phyloP scores from a whole-genome alignment of 2,888 invertebrate genomes.

The Escarpia spicata region DNA sequence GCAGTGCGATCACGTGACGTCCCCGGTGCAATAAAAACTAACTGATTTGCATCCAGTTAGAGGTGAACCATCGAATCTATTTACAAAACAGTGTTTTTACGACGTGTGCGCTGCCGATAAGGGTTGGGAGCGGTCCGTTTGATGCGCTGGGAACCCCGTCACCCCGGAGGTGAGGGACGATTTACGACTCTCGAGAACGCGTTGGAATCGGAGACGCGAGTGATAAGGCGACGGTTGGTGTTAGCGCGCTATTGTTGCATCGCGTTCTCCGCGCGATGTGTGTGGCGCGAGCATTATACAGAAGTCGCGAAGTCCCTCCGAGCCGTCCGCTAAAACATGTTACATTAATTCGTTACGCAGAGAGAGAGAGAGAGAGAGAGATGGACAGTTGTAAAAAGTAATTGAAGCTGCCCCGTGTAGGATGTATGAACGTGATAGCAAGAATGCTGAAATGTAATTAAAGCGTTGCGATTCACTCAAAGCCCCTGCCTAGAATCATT shows the following conservation, averaged over 20 bases:
- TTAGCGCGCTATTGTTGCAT: background rate
- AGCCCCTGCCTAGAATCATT: no score
- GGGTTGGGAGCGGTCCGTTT: background rate
- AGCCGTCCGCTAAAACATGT: background rate
- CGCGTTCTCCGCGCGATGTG: background rate
- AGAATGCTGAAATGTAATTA: background rate
- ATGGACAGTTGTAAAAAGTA: background rate
- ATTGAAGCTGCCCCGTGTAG: background rate
- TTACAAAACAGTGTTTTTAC: conserved; percentile 13
- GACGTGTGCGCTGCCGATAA: background rate
- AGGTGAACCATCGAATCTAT: background rate
- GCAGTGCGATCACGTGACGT: background rate
- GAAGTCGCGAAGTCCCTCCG: background rate
- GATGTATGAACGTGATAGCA: background rate
- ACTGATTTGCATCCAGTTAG: conserved; percentile 2
- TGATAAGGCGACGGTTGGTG: conserved; percentile 1
- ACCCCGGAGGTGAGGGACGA: background rate
- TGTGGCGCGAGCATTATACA: background rate
- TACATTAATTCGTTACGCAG: background rate
- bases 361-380: background rate
- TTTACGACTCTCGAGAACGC: background rate
- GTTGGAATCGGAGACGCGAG: background rate
- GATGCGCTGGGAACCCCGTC: background rate
- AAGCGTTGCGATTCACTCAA: background rate
- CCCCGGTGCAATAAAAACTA: background rate